Evolutionary conservation across 2,113 vertebrate species (phyloP).

Genomic region (Origma solitaria): DNA sequence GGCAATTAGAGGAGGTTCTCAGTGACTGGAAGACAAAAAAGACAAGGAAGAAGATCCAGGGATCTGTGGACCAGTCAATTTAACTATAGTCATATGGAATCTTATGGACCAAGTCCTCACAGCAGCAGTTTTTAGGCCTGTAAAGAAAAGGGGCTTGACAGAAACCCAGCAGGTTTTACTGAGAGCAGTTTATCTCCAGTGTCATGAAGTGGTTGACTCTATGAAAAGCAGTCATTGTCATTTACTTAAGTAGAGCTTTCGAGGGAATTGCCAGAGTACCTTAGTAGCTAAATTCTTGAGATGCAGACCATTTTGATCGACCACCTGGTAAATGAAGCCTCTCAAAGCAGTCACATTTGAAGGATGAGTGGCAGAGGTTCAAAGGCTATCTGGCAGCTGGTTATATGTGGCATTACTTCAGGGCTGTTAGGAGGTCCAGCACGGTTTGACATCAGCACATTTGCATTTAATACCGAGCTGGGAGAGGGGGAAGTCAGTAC

Average conservation of each 20-base stretch:
- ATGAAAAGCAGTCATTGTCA: not conserved
- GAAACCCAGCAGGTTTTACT: not conserved
- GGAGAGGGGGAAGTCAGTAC: not conserved
- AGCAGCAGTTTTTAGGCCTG: not conserved
- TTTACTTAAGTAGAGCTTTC: not conserved
- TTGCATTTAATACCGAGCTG: not conserved
- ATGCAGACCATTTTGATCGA: not conserved
- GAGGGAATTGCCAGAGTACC: not conserved
- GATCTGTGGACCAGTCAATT: not conserved
- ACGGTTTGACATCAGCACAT: fast-evolving
- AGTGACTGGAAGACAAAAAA: not conserved
- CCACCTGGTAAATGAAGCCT: not conserved
- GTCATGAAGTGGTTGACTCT: not conserved
- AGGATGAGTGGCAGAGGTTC: not conserved
- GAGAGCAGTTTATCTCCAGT: not conserved
- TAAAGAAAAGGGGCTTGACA: not conserved
- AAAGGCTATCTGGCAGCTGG: not conserved
- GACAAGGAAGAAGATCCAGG: not conserved
- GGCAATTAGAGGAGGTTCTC: not conserved
- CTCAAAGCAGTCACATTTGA: not conserved
- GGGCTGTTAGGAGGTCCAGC: not conserved
- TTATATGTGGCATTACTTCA: not conserved
- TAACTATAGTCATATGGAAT: not conserved
- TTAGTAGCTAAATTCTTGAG: not conserved
- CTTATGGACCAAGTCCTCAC: not conserved